Conservation (phyloP, 1,140 invertebrate genomes). For the Heliothis subflexa region DNA sequence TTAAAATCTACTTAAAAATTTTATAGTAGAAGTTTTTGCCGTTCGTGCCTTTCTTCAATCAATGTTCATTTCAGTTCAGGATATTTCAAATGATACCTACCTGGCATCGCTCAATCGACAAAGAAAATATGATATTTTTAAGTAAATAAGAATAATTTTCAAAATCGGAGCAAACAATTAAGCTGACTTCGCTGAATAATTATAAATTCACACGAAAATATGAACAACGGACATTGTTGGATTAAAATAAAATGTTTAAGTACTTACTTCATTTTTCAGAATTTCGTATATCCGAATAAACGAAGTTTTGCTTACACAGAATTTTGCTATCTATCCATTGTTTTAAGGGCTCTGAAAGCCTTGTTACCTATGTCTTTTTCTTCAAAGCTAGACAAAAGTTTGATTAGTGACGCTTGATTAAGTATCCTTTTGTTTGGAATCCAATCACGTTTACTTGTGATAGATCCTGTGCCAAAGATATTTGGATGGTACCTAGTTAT, state of each 20-base stretch:
- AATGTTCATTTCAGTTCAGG: neutral
- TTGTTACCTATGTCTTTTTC: conserved; percentile 7
- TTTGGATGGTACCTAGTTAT: neutral
- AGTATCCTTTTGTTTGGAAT: conserved; percentile 35
- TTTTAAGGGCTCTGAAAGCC: neutral
- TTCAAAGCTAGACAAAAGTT: conserved; percentile 20
- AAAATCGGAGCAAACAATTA: conserved; percentile 11
- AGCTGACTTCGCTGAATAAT: conserved; percentile 1
- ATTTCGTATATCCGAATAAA: neutral
- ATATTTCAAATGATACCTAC: neutral
- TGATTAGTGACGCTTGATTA: conserved; percentile 38
- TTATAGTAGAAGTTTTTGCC: too few species aligned
- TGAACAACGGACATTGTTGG: neutral
- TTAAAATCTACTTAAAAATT: too few species aligned
- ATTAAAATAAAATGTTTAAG: too few species aligned
- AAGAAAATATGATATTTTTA: neutral
- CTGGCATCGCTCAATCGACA: neutral
- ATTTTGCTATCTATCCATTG: neutral
- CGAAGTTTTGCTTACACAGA: neutral
- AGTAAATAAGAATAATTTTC: neutral
- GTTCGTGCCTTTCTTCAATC: neutral
- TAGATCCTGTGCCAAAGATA: conserved; percentile 29
- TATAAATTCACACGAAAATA: neutral
- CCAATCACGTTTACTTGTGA: conserved; percentile 28
- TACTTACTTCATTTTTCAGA: too few species aligned